Conservation (phyloP, 2,888 invertebrate species). For the Andricus curvator region DNA sequence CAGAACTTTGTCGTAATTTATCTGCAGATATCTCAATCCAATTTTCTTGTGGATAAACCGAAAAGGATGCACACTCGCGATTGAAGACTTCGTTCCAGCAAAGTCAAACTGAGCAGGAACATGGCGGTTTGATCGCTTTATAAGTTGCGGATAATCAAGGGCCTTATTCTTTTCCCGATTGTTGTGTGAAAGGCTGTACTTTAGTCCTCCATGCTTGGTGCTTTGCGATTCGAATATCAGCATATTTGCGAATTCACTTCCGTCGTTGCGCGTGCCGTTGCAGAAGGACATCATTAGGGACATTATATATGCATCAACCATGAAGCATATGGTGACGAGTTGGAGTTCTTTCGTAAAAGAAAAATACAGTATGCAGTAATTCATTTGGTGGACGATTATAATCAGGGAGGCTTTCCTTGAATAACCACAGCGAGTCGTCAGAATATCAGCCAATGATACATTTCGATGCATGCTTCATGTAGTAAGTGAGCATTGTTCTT, state of each 20-base stretch:
- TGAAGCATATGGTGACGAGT: constrained; percentile 52
- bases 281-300: constrained; percentile 48
- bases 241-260: constrained; percentile 52
- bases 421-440: not conserved
- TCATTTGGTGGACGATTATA: not conserved
- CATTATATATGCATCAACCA: constrained; percentile 48
- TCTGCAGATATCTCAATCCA: not conserved
- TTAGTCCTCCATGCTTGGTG: constrained; percentile 55
- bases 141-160: constrained; percentile 62
- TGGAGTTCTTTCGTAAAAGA: constrained; percentile 53
- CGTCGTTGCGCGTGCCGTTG: constrained; percentile 58
- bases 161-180: constrained; percentile 59
- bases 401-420: not conserved
- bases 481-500: not conserved
- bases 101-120: constrained; percentile 46
- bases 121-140: constrained; percentile 60
- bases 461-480: not conserved
- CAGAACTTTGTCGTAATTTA: not conserved
- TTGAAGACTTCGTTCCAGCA: constrained; percentile 26
- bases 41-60: constrained; percentile 25
- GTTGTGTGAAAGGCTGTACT: constrained; percentile 55
- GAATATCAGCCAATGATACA: not conserved
- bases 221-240: constrained; percentile 47
- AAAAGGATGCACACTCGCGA: constrained; percentile 1
- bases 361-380: constrained; percentile 15